Base-by-base conservation (phyloP, 2,888 invertebrate genomes). In the Oxytorus armatus region DNA sequence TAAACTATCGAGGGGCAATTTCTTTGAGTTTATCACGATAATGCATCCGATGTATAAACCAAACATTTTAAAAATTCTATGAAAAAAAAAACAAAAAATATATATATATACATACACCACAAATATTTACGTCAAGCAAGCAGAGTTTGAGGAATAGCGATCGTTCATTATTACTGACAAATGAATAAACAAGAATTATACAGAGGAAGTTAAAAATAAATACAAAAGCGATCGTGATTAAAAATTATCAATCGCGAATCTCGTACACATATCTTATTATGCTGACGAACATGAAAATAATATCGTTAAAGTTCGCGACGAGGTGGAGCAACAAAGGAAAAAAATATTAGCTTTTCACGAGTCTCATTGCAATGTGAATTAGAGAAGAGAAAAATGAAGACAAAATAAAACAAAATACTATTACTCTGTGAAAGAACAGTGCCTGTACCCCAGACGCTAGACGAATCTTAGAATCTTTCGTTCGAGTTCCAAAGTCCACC, bases 381-480 rank as follows among this genome's bases (percentile, higher is more conserved):
- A 25, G 21, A 42, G 18, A 16, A 14, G 14, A 42, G 5, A 18
- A 53, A 10, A 1, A 61, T 53, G 3, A 63, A 16, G 21, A 23
- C n/a, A 44, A 51, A 70, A 77, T 49, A 49, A 53, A 49, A 83
- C 84, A 76, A 84, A 57, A 83, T 81, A 82, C 83, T 84, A 85
- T 87, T 84, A 87, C 85, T 88, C 84, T 88, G 88, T 87, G 87
- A 89, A 88, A 86, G 86, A 90, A 89, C 89, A 89, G 90, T 90
- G 90, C 90, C 90, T 90, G 90, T 86, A 88, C 86, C 87, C 85
- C 87, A 88, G 87, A 89, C 84, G 87, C 87, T 89, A 89, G 88
- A 84, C 81, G 76, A 89, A 79, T 73, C 57, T 72, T 83, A 84
- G 79, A 82, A 77, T 79, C 75, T 81, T 76, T 75, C 63, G 73